phyloP scores from a whole-genome alignment of 2,888 invertebrate genomes.

The Oxyscelio sp. region DNA sequence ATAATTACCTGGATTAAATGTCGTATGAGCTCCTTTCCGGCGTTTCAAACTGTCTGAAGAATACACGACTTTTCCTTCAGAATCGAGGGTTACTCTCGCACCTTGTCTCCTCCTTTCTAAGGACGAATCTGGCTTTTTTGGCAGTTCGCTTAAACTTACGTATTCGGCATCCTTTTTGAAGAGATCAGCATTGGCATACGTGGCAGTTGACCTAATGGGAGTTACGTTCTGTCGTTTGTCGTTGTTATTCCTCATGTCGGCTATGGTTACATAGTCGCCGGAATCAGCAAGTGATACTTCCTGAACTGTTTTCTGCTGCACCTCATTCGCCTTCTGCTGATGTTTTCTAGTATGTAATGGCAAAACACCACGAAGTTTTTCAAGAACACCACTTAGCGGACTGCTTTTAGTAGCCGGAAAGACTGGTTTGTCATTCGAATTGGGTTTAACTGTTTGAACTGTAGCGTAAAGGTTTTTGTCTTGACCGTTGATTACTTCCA shows the following conservation, averaged over 20 bases:
- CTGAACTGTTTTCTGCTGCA: conserved; percentile 69
- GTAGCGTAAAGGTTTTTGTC: conserved; percentile 87
- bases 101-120: conserved; percentile 91
- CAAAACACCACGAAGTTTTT: conserved; percentile 90
- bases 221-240: conserved; percentile 89
- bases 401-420: conserved; percentile 79
- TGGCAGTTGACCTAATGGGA: conserved; percentile 77
- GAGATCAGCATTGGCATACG: conserved; percentile 91
- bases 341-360: conserved; percentile 87
- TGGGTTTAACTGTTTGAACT: conserved; percentile 83
- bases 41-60: conserved; percentile 95
- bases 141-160: conserved; percentile 94
- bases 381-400: conserved; percentile 93
- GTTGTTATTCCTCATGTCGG: conserved; percentile 94
- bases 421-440: conserved; percentile 31
- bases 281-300: conserved; percentile 88
- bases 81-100: conserved; percentile 94
- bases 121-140: conserved; percentile 89
- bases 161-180: conserved; percentile 93
- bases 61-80: conserved; percentile 96
- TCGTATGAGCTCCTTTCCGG: conserved; percentile 94
- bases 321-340: conserved; percentile 65
- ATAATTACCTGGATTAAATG: conserved; percentile 95
- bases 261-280: conserved; percentile 96
- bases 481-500: conserved; percentile 87